phyloP scores from a whole-genome alignment of 2,113 vertebrate species.

The Gopherus evgoodei region DNA sequence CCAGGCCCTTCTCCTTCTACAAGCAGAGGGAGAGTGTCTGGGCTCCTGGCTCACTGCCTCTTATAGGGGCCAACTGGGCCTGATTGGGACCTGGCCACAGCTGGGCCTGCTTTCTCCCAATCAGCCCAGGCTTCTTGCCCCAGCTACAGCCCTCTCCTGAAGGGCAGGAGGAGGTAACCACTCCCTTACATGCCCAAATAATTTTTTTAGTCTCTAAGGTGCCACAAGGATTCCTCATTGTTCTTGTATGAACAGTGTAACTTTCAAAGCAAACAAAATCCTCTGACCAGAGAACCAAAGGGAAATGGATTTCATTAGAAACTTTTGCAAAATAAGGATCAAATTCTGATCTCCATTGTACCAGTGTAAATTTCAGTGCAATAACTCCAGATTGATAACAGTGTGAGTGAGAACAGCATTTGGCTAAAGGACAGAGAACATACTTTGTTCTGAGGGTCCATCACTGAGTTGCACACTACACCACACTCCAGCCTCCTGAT shows the following conservation, averaged over 20 bases:
- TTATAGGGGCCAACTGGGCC: too few species aligned
- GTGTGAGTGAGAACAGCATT: neutral
- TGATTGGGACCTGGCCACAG: too few species aligned
- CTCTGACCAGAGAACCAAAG: neutral
- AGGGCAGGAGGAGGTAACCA: too few species aligned
- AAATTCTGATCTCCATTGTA: neutral
- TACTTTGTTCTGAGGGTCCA: neutral
- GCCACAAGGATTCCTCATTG: too few species aligned
- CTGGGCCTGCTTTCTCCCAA: too few species aligned
- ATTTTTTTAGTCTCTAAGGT: too few species aligned
- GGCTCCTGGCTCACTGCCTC: too few species aligned
- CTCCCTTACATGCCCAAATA: too few species aligned
- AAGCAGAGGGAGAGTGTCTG: too few species aligned
- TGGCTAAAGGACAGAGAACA: neutral
- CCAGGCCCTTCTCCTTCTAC: too few species aligned
- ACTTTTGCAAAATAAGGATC: neutral
- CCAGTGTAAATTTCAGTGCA: neutral
- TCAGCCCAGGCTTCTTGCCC: too few species aligned
- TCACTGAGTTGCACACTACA: neutral
- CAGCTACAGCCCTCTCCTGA: too few species aligned
- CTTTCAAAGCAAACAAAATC: slow-evolving; percentile 13
- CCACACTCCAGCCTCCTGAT: neutral
- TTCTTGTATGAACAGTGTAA: neutral
- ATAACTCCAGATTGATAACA: neutral
- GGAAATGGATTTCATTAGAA: neutral